Percentiles rank a stretch among this genome's conserved stretches.
These are phyloP conservation scores for Paramormyrops hopkinsi DNA, from an alignment of 2,797 vertebrate genomes.

Conservation along the genomic window DNA sequence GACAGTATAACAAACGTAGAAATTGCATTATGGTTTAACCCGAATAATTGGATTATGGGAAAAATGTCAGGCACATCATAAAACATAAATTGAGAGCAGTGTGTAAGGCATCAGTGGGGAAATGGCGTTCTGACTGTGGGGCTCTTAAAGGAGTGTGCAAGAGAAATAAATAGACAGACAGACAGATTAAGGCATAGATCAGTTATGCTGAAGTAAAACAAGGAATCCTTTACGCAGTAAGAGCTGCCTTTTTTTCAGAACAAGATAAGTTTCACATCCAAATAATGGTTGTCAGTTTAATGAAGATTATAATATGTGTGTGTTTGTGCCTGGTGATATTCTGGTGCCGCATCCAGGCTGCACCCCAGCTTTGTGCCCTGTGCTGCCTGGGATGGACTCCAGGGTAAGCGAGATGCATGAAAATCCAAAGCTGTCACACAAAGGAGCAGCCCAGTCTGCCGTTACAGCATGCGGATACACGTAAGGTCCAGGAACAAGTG, in stretches of 20 bases:
- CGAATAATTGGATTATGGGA: conserved; percentile 54
- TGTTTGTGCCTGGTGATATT: background rate
- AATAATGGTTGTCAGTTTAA: background rate
- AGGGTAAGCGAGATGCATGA: background rate
- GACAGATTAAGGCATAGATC: background rate
- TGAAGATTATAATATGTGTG: background rate
- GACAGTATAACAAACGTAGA: conserved; percentile 65
- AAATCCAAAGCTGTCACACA: background rate
- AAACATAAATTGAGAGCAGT: conserved; percentile 61
- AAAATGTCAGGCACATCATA: conserved; percentile 59
- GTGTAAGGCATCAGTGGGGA: conserved; percentile 53
- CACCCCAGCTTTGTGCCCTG: background rate
- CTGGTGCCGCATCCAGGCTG: background rate
- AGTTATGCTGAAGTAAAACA: background rate
- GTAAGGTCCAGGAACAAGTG: background rate
- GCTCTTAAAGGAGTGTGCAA: background rate
- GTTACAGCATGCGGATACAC: background rate
- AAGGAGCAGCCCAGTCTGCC: background rate
- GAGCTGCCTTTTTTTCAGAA: background rate
- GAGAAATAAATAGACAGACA: background rate
- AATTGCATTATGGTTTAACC: conserved; percentile 62
- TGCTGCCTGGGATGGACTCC: background rate
- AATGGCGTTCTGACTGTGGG: conserved; percentile 22
- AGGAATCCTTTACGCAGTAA: background rate
- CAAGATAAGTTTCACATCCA: too few relatives aligned